Base-by-base conservation (phyloP, 2,888 invertebrate genomes). In the Aphidoletes aphidimyza region DNA sequence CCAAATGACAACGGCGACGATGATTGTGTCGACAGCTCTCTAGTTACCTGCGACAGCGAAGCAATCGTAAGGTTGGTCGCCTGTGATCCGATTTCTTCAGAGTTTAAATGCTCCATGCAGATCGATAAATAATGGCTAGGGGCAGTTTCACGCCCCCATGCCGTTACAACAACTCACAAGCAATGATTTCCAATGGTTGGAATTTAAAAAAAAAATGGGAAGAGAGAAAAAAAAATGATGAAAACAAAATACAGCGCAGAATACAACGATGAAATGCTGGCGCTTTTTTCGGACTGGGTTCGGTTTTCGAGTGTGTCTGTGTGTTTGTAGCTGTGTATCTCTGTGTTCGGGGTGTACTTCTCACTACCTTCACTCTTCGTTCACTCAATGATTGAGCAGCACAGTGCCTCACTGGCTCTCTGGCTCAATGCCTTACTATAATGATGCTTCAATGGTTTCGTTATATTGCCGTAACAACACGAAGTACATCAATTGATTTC, bases 101-200 rank as follows among this genome's bases (percentile, higher is more conserved):
- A 83, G 36, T 84, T 59, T 83, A 83, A 83, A 42, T 78, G 78
- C 86, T 86, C 86, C 86, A 86, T 86, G 85, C 86, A 86, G 86
- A 85, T 84, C 84, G 84, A 84, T 85, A 83, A 84, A 78, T 83
- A 84, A 85, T 69, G 84, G 85, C 78, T 81, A 84, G 84, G 84
- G 85, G 78, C 84, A 37, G 19, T 37, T 49, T 85, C 85, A 86
- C 83, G 85, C 86, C 85, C 86, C 86, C 86, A 86, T 86, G 84
- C 86, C 86, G 78, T 85, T 84, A 69, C 34, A 34, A 6, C n/a
- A 26, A 30, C 34, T 69, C 69, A 69, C 26, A 69, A 69, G 69
- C 69, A 30, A 69, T 69, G 69, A 30, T 30, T 69, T 69, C 34
- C 69, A 30, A 47, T 30, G 26, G 30, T 69, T 30, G 69, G 69